Evolutionary conservation across 2,888 invertebrate species (phyloP).

Genomic region (Thymelicus acteon): DNA sequence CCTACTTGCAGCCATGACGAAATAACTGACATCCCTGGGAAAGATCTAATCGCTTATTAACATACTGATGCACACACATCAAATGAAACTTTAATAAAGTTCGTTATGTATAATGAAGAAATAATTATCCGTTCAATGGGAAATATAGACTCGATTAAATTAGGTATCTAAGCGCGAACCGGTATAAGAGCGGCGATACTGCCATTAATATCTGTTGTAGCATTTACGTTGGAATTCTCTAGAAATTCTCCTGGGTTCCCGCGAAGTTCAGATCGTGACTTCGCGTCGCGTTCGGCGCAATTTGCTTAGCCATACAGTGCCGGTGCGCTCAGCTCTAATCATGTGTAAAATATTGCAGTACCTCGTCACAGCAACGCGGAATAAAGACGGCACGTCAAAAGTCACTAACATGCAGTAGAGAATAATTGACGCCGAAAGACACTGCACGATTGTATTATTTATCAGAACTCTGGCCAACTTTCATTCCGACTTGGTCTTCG

Average conservation of each 20-base stretch:
- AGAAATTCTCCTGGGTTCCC: conserved; percentile 80
- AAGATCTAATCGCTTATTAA: conserved; percentile 47
- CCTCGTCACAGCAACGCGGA: conserved; percentile 72
- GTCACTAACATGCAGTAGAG: conserved; percentile 63
- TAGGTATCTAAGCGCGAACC: conserved; percentile 46
- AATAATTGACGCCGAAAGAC: conserved; percentile 74
- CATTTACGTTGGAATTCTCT: conserved; percentile 81
- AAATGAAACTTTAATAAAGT: conserved; percentile 28
- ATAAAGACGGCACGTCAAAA: conserved; percentile 75
- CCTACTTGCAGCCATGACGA: conserved; percentile 60
- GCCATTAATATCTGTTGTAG: conserved; percentile 77
- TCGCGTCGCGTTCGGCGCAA: conserved; percentile 80
- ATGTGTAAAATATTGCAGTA: conserved; percentile 82
- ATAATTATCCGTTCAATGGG: conserved; percentile 20
- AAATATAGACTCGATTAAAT: conserved; percentile 39
- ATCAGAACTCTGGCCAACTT: conserved; percentile 49
- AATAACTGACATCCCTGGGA: conserved; percentile 63
- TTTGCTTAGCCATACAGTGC: conserved; percentile 84
- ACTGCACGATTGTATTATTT: conserved; percentile 62
- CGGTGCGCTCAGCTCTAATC: conserved; percentile 76
- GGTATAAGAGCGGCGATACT: conserved; percentile 64
- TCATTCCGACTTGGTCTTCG: conserved; percentile 42
- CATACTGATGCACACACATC: conserved; percentile 44
- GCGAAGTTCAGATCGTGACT: conserved; percentile 83
- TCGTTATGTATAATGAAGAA: conserved; percentile 17